A percentile compares a stretch with the other conserved stretches of the same genome.
Evolutionary conservation across 2,797 vertebrate species (phyloP).

Genomic region (Netta rufina): DNA sequence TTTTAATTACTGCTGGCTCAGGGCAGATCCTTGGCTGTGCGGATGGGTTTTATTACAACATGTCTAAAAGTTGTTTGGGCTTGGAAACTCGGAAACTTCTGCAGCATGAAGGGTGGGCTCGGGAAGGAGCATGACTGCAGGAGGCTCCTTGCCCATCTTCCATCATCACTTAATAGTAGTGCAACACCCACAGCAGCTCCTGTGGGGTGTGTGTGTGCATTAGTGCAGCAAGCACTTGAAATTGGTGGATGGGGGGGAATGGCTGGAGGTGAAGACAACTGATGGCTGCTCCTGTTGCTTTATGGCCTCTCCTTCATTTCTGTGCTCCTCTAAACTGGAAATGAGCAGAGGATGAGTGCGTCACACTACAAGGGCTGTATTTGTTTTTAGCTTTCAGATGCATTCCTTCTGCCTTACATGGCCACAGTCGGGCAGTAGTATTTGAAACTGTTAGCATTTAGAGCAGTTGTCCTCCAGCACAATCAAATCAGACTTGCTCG

Average conservation of each 20-base stretch:
- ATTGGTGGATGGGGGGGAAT: neutral
- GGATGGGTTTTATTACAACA: neutral
- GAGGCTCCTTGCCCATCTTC: neutral
- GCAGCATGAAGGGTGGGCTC: neutral
- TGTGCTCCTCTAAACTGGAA: neutral
- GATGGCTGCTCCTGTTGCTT: neutral
- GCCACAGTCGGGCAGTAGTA: rapidly evolving
- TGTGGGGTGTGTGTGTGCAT: rapidly evolving
- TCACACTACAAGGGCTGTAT: neutral
- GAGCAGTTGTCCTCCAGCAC: neutral
- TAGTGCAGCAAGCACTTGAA: neutral
- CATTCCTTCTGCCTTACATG: neutral
- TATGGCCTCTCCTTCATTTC: rapidly evolving
- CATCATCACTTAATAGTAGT: neutral
- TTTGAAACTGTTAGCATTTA: neutral
- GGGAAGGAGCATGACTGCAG: neutral
- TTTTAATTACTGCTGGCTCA: slow-evolving; percentile 62
- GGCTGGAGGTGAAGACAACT: neutral
- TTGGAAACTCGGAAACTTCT: neutral
- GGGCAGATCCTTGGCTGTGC: slow-evolving; percentile 2
- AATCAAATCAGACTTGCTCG: rapidly evolving
- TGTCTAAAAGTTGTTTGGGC: neutral
- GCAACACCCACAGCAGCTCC: neutral
- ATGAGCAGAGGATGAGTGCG: neutral
- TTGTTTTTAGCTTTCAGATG: neutral